Conservation (phyloP, 2,888 invertebrate species). For the Hipparchia semele region DNA sequence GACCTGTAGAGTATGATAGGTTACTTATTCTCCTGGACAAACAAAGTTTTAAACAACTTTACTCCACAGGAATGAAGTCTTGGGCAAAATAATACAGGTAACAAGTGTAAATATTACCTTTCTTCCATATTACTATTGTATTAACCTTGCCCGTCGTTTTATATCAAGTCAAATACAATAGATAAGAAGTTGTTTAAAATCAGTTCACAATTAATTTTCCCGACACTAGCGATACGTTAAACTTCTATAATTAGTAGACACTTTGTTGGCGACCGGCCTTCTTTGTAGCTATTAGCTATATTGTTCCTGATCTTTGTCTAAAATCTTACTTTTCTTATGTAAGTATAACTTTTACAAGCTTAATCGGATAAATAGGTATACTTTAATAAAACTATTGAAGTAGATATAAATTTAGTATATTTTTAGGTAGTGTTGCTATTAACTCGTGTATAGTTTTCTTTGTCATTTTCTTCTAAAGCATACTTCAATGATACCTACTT, state of each 20-base stretch:
- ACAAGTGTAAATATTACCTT: not conserved
- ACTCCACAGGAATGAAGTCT: no score
- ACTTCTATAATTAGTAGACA: conserved; percentile 25
- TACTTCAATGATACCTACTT: no score
- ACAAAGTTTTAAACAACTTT: no score
- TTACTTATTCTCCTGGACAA: no score
- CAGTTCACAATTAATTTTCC: conserved; percentile 28
- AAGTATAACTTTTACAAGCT: not conserved
- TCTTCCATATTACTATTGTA: not conserved
- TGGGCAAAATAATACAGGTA: not conserved
- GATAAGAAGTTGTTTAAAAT: conserved; percentile 22
- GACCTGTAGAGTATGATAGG: no score
- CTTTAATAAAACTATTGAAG: no score
- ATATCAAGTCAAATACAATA: conserved; percentile 10
- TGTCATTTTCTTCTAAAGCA: no score
- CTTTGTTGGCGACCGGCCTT: conserved; percentile 24
- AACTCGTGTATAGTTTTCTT: no score
- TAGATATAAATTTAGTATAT: no score
- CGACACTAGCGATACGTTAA: conserved; percentile 17
- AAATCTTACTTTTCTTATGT: no score
- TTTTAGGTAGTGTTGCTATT: no score
- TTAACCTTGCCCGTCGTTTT: conserved; percentile 10
- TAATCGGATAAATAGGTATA: not conserved
- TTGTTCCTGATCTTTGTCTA: not conserved
- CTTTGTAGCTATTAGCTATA: not conserved